These are phyloP conservation scores for Schizopygopsis malacanthus DNA, from an alignment of 2,797 vertebrate genomes.

Conservation along the genomic window DNA sequence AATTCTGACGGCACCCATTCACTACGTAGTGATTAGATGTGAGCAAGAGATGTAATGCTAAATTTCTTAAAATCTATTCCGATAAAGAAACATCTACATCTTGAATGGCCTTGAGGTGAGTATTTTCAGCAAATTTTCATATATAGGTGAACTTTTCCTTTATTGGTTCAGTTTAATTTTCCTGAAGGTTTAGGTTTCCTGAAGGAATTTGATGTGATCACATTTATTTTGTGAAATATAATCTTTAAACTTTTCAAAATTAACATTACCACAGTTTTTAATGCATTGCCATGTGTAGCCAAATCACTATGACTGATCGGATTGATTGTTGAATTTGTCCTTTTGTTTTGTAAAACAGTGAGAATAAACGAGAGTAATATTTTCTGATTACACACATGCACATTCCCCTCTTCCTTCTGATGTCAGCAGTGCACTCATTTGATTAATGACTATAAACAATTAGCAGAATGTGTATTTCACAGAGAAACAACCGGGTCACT, in stretches of 20 bases:
- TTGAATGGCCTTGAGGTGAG: background rate
- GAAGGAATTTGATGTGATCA: background rate
- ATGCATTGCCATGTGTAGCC: background rate
- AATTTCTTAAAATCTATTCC: background rate
- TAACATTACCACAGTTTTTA: background rate
- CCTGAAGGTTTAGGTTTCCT: no score
- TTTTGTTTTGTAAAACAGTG: constrained; percentile 19
- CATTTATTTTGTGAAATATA: background rate
- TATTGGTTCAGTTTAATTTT: background rate
- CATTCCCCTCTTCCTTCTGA: constrained; percentile 9
- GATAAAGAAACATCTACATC: background rate
- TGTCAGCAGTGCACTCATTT: constrained; percentile 67
- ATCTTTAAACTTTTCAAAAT: background rate
- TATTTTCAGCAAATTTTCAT: background rate
- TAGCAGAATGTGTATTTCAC: constrained; percentile 73
- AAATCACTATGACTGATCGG: constrained; percentile 6
- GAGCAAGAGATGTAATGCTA: background rate
- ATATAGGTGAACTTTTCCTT: background rate
- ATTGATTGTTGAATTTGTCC: background rate
- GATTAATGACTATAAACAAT: constrained; percentile 80
- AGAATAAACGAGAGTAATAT: constrained; percentile 15
- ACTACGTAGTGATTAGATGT: background rate
- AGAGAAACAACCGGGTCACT: constrained; percentile 75
- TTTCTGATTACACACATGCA: constrained; percentile 20
- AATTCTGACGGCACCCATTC: background rate